These are phyloP conservation scores for Zosterops lateralis DNA, from an alignment of 2,113 vertebrate species.

Conservation along the genomic window DNA sequence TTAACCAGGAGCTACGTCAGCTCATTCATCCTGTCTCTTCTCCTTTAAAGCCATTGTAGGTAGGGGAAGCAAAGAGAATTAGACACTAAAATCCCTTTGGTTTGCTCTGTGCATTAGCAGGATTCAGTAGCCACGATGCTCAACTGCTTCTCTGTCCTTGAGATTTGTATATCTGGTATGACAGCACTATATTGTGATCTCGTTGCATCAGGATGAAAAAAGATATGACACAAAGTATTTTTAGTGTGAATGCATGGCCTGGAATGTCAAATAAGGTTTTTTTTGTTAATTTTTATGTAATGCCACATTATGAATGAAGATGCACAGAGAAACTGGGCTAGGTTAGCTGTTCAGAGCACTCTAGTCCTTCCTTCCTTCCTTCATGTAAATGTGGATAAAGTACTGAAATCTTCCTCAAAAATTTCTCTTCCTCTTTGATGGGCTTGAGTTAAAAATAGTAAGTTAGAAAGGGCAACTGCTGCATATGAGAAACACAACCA, in stretches of 20 bases:
- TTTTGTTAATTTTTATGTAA: neutral
- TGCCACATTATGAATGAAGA: neutral
- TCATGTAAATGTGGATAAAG: neutral
- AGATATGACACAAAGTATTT: neutral
- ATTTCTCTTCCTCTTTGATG: neutral
- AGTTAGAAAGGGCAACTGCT: neutral
- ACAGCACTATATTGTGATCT: neutral
- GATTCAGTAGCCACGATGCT: neutral
- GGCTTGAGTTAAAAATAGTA: conserved; percentile 9
- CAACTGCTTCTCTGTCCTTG: neutral
- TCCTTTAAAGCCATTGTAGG: neutral
- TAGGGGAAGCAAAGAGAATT: neutral
- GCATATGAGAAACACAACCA: neutral
- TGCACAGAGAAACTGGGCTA: neutral
- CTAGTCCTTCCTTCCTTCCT: neutral
- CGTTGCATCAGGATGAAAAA: neutral
- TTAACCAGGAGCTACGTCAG: neutral
- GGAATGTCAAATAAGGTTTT: neutral
- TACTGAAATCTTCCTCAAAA: neutral
- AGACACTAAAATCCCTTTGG: neutral
- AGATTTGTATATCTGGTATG: neutral
- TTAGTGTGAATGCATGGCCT: neutral
- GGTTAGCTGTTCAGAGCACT: neutral
- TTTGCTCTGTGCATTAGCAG: neutral
- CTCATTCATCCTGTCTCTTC: neutral